Evolutionary conservation across 2,113 vertebrate genomes (phyloP).

Genomic region (Solea senegalensis): DNA sequence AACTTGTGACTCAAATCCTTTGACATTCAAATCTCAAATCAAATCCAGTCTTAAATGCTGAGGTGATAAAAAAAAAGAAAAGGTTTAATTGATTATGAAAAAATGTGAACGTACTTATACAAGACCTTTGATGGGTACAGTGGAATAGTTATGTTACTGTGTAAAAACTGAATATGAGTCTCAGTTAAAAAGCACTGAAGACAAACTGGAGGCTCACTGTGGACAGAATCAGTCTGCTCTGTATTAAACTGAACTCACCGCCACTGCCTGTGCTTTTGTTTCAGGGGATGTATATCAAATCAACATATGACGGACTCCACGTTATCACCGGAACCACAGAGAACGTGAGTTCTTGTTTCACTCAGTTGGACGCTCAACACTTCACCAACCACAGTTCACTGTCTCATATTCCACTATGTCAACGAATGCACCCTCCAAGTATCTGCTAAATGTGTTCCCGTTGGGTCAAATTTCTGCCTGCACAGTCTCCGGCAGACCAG

Average conservation of each 20-base stretch:
- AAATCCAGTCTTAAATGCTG: background rate
- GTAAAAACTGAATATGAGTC: background rate
- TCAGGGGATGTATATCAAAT: constrained; percentile 83
- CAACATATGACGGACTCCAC: constrained; percentile 80
- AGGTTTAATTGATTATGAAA: background rate
- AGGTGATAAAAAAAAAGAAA: background rate
- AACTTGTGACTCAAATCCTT: background rate
- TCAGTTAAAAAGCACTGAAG: background rate
- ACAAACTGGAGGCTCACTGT: background rate
- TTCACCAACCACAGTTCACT: background rate
- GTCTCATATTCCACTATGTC: background rate
- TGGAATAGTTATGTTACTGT: background rate
- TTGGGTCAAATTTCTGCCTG: constrained; percentile 9
- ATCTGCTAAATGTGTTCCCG: background rate
- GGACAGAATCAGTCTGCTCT: background rate
- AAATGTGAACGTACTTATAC: background rate
- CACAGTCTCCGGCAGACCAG: constrained; percentile 78
- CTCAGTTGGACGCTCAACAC: background rate
- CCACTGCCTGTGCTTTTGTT: constrained; percentile 24
- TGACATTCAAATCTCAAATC: background rate
- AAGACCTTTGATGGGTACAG: background rate
- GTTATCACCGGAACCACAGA: constrained; percentile 82
- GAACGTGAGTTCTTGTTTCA: constrained; percentile 72
- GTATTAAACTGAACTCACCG: constrained; percentile 2
- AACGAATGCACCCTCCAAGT: background rate